These are phyloP conservation scores for Homarus gammarus DNA, from an alignment of 2,888 invertebrate species.

Conservation along the genomic window DNA sequence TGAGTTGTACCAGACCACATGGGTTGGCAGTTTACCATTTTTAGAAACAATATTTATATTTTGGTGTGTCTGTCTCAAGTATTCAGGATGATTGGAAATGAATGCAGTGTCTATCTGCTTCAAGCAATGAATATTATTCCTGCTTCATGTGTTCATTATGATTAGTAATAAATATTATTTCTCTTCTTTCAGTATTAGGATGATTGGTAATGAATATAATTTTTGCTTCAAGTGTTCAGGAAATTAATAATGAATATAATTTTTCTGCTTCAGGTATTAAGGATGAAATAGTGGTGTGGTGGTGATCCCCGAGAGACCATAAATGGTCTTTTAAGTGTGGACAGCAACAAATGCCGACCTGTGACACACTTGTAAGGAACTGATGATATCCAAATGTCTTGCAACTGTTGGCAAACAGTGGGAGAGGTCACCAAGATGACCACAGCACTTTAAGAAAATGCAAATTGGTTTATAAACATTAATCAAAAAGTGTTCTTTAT, in stretches of 20 bases:
- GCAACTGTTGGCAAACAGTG: constrained; percentile 39
- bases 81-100: too few species aligned
- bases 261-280: constrained; percentile 52
- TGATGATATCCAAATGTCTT: constrained; percentile 47
- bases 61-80: too few species aligned
- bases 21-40: too few species aligned
- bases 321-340: constrained; percentile 49
- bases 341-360: constrained; percentile 61
- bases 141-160: too few species aligned
- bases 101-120: neutral
- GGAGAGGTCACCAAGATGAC: constrained; percentile 30
- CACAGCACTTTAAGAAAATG: constrained; percentile 14
- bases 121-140: neutral
- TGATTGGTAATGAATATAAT: too few species aligned
- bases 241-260: neutral
- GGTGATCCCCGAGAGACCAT: constrained; percentile 53
- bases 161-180: too few species aligned
- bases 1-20: too few species aligned
- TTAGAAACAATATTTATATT: too few species aligned
- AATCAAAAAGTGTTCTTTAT: constrained; percentile 5
- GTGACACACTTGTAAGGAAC: constrained; percentile 47
- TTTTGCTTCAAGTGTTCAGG: too few species aligned
- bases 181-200: too few species aligned
- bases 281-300: constrained; percentile 44
- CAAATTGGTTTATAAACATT: constrained; percentile 24